Evolutionary conservation across 2,888 invertebrate genomes (phyloP).

Genomic region (Acrobasis suavella): DNA sequence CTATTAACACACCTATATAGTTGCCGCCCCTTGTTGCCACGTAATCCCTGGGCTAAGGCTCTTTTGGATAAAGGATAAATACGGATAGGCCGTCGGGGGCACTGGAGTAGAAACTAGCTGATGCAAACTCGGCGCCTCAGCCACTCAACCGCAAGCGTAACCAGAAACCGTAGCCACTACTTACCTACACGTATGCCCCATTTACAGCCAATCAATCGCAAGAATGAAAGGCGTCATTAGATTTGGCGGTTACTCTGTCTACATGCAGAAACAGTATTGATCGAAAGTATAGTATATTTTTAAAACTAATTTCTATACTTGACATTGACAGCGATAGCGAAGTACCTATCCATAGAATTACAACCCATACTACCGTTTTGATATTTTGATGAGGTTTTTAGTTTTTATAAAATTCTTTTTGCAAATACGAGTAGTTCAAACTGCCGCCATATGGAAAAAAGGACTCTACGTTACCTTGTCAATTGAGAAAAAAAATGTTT

Average conservation of each 20-base stretch:
- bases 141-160: conserved; percentile 70
- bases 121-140: conserved; percentile 56
- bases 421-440: too few relatives aligned
- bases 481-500: background rate
- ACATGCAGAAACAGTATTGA: conserved; percentile 1
- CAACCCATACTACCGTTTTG: too few relatives aligned
- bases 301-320: background rate
- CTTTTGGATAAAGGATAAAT: too few relatives aligned
- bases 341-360: too few relatives aligned
- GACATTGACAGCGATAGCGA: background rate
- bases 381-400: too few relatives aligned
- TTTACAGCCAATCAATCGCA: conserved; percentile 9
- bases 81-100: conserved; percentile 23
- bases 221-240: background rate
- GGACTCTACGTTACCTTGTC: background rate
- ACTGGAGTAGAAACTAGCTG: conserved; percentile 54
- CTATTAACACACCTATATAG: too few relatives aligned
- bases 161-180: conserved; percentile 52
- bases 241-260: background rate
- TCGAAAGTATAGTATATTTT: background rate
- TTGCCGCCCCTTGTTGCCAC: too few relatives aligned
- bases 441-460: background rate
- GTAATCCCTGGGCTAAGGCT: too few relatives aligned
- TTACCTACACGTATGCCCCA: conserved; percentile 38
- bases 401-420: too few relatives aligned